Evolutionary conservation across 2,113 vertebrate species (phyloP).

Genomic region (Daphoenositta chrysoptera): DNA sequence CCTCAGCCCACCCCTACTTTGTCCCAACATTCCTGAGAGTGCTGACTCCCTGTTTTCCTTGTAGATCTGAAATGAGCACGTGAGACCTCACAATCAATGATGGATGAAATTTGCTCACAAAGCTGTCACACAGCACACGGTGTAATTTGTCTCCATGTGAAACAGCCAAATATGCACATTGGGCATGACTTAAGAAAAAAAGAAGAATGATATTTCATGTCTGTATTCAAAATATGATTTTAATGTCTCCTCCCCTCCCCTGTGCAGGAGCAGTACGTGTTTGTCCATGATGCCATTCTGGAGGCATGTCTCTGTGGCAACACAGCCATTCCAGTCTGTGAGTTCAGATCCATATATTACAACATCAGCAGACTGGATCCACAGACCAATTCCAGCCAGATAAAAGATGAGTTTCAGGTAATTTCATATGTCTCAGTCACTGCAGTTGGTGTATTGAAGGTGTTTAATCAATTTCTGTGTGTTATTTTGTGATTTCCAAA

Average conservation of each 20-base stretch:
- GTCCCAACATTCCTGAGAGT: not conserved
- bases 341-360: constrained; percentile 96
- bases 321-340: constrained; percentile 94
- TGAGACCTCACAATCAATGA: not conserved
- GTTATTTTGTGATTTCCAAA: not conserved
- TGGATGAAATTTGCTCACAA: constrained; percentile 9
- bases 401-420: constrained; percentile 99
- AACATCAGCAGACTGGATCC: constrained; percentile 96
- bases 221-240: not conserved
- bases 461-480: not conserved
- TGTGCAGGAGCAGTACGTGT: constrained; percentile 93
- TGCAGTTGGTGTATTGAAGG: not conserved
- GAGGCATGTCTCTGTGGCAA: constrained; percentile 97
- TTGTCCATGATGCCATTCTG: constrained; percentile 96
- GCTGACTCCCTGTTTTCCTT: not conserved
- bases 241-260: not conserved
- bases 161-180: constrained; percentile 9
- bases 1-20: not conserved
- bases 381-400: constrained; percentile 98
- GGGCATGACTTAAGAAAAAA: not conserved
- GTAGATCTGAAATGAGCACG: not conserved
- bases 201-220: not conserved
- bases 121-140: constrained; percentile 24
- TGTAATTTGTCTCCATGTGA: constrained; percentile 8
- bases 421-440: not conserved